Evolutionary conservation across 1,140 invertebrate species (phyloP).

Genomic region (Atta cephalotes): DNA sequence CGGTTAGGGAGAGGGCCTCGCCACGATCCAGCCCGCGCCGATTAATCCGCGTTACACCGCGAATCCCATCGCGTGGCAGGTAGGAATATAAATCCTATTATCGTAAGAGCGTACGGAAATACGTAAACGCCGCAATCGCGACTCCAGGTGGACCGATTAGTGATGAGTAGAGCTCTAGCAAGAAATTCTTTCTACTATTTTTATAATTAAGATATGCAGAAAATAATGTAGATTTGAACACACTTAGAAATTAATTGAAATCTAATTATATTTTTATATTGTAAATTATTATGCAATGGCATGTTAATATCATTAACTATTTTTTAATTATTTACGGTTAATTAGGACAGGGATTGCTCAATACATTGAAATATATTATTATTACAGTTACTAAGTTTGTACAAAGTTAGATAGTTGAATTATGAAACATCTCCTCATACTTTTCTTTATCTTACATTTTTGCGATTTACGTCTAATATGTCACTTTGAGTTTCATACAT

Average conservation of each 20-base stretch:
- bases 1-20: slow-evolving; percentile 54
- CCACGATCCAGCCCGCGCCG: slow-evolving; percentile 69
- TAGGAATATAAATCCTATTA: slow-evolving; percentile 72
- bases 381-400: not conserved
- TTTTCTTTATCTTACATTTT: not conserved
- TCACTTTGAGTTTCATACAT: not conserved
- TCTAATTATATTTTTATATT: not conserved
- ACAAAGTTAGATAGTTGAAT: not conserved
- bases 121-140: slow-evolving; percentile 42
- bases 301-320: not conserved
- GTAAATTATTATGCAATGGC: not conserved
- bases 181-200: slow-evolving; percentile 36
- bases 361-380: not conserved
- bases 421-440: not conserved
- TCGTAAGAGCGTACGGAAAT: slow-evolving; percentile 64
- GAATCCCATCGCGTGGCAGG: slow-evolving; percentile 73
- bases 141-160: slow-evolving; percentile 49
- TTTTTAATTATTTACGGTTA: not conserved
- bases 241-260: not conserved
- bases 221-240: not conserved
- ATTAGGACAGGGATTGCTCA: not conserved
- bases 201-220: not conserved
- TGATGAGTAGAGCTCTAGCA: slow-evolving; percentile 10
- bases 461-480: not conserved
- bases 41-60: slow-evolving; percentile 76